Base-by-base conservation (phyloP, 1,140 invertebrate species). In the Callitettix versicolor region DNA sequence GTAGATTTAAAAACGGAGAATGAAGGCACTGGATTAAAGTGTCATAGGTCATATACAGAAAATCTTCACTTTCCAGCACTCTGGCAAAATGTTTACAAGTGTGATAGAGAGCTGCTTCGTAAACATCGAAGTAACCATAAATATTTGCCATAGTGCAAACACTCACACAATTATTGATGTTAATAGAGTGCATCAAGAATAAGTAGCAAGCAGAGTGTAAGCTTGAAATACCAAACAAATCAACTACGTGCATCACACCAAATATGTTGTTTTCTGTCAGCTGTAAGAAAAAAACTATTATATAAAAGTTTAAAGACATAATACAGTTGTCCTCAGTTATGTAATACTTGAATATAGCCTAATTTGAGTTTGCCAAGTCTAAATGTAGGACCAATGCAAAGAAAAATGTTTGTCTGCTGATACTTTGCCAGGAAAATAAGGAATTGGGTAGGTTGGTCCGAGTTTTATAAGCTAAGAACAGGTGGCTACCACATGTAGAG, bases 261-360 rank as follows among this genome's bases (percentile, higher is more conserved):
- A 51, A 51, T 34, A 51, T 51, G 14, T 51, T 51, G 9, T 51
- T 34, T 17, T 51, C 48, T 21, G 48, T 51, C 15, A 51, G 34
- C 48, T 51, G 48, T 20, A 41, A 15, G 9, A 30, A 30, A 4
- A 30, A 30, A 30, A 30, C 3, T 30, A 30, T 30, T 30, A 30
- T 30, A n/a, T n/a, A n/a, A n/a, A n/a, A n/a, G n/a, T n/a, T n/a
- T n/a, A n/a, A n/a, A n/a, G n/a, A n/a, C n/a, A n/a, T n/a, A n/a
- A n/a, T n/a, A n/a, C n/a, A n/a, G n/a, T n/a, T n/a, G n/a, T n/a
- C n/a, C n/a, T n/a, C n/a, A n/a, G n/a, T n/a, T n/a, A n/a, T n/a
- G n/a, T n/a, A n/a, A n/a, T n/a, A n/a, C n/a, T n/a, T n/a, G n/a
- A n/a, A n/a, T n/a, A n/a, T n/a, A n/a, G n/a, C n/a, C n/a, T n/a